Percentiles rank a stretch among this genome's conserved stretches.
These are phyloP conservation scores for Okapia johnstoni DNA, from an alignment of 2,113 vertebrate species.

Conservation along the genomic window DNA sequence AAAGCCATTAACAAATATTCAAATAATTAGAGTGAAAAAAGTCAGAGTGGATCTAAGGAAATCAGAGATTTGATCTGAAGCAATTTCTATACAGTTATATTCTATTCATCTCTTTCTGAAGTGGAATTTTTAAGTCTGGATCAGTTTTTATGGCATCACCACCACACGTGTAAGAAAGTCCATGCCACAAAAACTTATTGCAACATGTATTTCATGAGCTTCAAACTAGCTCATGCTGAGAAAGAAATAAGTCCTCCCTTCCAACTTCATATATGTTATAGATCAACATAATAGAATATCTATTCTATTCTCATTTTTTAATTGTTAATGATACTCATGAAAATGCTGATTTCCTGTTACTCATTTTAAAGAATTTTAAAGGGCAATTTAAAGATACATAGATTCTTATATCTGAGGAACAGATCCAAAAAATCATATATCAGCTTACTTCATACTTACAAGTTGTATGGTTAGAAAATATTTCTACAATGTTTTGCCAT, in stretches of 20 bases:
- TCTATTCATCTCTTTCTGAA: background rate
- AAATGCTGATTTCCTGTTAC: background rate
- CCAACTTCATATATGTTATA: background rate
- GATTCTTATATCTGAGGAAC: background rate
- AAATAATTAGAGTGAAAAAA: background rate
- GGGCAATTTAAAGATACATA: background rate
- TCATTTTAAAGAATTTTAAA: background rate
- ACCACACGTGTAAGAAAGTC: background rate
- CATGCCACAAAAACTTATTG: background rate
- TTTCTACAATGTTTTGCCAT: background rate
- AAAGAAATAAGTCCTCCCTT: background rate
- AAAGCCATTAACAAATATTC: background rate
- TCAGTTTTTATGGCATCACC: background rate
- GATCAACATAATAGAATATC: background rate
- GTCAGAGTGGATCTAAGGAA: background rate
- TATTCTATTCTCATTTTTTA: background rate
- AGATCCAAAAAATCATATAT: background rate
- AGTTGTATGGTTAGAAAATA: slow-evolving; percentile 27
- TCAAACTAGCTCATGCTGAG: background rate
- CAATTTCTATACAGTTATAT: background rate
- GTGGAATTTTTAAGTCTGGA: background rate
- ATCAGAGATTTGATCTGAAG: background rate
- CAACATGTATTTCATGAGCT: background rate
- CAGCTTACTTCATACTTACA: slow-evolving; percentile 19
- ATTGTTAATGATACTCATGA: background rate